Percentiles rank a stretch among this genome's conserved stretches.
Conservation (phyloP, 1,140 invertebrate species). For the Drosophila obscura region DNA sequence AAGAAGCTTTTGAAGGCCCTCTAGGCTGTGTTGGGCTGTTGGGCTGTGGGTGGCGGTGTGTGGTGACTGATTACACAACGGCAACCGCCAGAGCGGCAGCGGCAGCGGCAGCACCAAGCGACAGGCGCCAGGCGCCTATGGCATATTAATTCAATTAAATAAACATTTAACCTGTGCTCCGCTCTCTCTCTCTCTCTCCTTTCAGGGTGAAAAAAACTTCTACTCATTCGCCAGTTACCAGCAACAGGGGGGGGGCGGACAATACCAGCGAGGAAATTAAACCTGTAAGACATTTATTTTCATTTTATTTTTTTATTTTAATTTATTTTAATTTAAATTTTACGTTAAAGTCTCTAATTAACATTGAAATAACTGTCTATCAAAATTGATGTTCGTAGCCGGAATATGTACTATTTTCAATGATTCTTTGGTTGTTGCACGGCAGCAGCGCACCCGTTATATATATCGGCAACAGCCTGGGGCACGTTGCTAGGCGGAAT, state of each 20-base stretch:
- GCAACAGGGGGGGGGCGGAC: too few relatives aligned
- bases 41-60: too few relatives aligned
- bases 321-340: neutral
- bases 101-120: neutral
- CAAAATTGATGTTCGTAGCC: slow-evolving; percentile 30
- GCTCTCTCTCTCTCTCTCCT: too few relatives aligned
- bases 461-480: slow-evolving; percentile 55
- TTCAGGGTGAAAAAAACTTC: too few relatives aligned
- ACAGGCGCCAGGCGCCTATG: slow-evolving; percentile 26
- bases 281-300: too few relatives aligned
- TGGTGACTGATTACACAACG: slow-evolving; percentile 62
- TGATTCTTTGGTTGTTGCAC: slow-evolving; percentile 41
- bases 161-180: slow-evolving; percentile 10
- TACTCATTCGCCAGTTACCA: too few relatives aligned
- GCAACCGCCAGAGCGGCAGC: slow-evolving; percentile 18
- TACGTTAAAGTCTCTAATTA: neutral
- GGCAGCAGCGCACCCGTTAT: slow-evolving; percentile 19
- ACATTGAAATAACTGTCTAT: neutral
- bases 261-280: too few relatives aligned
- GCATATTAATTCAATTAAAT: slow-evolving; percentile 64
- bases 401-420: slow-evolving; percentile 48
- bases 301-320: neutral
- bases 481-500: slow-evolving; percentile 11
- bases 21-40: neutral
- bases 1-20: neutral